Evolutionary conservation across 2,888 invertebrate species (phyloP), one percentile per base, ranked within the genome.

Genomic region (Neoscelio sp.): DNA sequence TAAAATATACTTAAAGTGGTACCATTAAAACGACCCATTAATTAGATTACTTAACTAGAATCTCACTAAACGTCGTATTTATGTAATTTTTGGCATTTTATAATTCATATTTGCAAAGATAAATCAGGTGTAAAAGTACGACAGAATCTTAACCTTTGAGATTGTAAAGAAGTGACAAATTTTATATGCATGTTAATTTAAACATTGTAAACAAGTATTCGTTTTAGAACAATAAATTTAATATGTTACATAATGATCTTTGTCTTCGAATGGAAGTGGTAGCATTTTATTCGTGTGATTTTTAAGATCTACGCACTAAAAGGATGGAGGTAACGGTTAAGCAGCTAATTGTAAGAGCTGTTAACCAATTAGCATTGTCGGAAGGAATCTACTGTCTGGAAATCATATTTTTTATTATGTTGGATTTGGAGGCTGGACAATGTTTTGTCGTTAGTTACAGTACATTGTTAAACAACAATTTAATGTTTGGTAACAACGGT

Each of bases 361-460:
- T 73, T 64, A 73, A 73, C 73, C 73, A 64, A 73, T 73, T 73
- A 73, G 73, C 73, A 52, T 46, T 48, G 56, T 48, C 56, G 56
- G 64, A 64, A 64, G 38, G 56, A 56, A 54, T 56, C 56, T 30
- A 40, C 35, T 73, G 64, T 64, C 46, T 52, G 2, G 23, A 54
- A 64, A 44, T 62, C 35, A 46, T 62, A 62, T 71, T 60, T 52
- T 60, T 60, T 44, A 71, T 60, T 42, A 71, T 71, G 60, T 62
- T 35, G 44, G 26, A 68, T 46, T 7, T 7, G 6, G 18, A 30
- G 33, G 33, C 33, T 42, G 48, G 40, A 60, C 70, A 50, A 44
- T 54, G 67, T 23, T 35, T 54, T 54, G 44, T 35, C 40, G 67
- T 54, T 60, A n/a, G n/a, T 26, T 44, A n/a, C n/a, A n/a, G n/a